These are phyloP conservation scores for Glyphotaelius pellucidus DNA, from an alignment of 2,888 invertebrate species.

Conservation along the genomic window DNA sequence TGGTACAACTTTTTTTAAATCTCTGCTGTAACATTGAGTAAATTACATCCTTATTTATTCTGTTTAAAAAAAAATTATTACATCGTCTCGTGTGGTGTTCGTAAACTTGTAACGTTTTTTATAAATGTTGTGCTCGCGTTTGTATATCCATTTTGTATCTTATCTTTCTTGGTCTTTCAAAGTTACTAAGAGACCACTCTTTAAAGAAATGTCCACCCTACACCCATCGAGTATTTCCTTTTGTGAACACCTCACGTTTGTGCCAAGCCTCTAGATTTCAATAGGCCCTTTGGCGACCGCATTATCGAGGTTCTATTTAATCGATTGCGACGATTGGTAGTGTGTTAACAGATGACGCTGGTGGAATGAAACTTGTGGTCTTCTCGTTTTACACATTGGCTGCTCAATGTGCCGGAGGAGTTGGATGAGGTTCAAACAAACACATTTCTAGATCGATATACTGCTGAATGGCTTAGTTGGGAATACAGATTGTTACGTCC, in stretches of 20 bases:
- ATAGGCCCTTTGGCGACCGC: slow-evolving; percentile 10
- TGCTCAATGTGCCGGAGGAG: not conserved
- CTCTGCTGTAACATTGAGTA: too few species aligned
- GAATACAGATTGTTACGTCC: not conserved
- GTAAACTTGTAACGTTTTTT: too few species aligned
- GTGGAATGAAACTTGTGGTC: not conserved
- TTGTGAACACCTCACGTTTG: not conserved
- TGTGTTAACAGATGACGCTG: slow-evolving; percentile 15
- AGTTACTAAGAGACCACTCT: not conserved
- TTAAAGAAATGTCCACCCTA: not conserved
- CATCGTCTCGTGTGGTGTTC: too few species aligned
- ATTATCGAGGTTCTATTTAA: slow-evolving; percentile 25
- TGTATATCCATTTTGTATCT: not conserved
- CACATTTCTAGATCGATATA: not conserved
- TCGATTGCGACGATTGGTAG: slow-evolving; percentile 24
- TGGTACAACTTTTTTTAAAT: too few species aligned
- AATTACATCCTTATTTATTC: too few species aligned
- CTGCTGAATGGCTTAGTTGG: not conserved
- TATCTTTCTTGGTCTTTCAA: not conserved
- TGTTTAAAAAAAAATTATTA: too few species aligned
- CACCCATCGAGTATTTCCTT: not conserved
- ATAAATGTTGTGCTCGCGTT: too few species aligned
- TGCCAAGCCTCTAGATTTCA: not conserved
- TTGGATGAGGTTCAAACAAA: slow-evolving; percentile 1
- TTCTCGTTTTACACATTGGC: not conserved